A percentile compares a stretch with the other conserved stretches of the same genome.
phyloP scores from a whole-genome alignment of 1,140 invertebrate genomes.

The Heliconius melpomene region DNA sequence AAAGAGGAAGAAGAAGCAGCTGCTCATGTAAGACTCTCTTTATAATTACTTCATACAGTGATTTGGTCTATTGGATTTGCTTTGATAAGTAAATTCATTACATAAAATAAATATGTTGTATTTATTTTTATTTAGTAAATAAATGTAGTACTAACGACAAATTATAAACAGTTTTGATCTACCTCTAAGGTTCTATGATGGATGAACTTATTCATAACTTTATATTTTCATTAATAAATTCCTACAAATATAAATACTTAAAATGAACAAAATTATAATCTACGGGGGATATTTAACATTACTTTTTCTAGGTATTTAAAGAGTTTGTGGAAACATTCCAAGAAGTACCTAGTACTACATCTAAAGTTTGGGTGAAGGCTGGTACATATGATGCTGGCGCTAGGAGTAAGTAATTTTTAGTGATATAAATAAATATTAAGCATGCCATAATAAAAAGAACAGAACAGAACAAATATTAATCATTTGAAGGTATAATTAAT shows the following conservation, averaged over 20 bases:
- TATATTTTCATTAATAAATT: too few relatives aligned
- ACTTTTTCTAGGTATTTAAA: slow-evolving; percentile 89
- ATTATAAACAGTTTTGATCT: too few relatives aligned
- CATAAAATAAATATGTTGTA: too few relatives aligned
- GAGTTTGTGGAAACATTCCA: slow-evolving; percentile 99
- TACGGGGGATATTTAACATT: background rate
- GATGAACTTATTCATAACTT: too few relatives aligned
- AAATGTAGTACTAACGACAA: too few relatives aligned
- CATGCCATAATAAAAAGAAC: too few relatives aligned
- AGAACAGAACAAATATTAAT: too few relatives aligned
- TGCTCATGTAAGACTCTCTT: slow-evolving; percentile 81
- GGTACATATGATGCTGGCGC: slow-evolving; percentile 97
- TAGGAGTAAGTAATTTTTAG: slow-evolving; percentile 85
- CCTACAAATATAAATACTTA: too few relatives aligned
- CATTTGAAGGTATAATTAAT: too few relatives aligned
- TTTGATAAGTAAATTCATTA: background rate
- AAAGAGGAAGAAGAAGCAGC: slow-evolving; percentile 94
- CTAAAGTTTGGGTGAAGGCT: slow-evolving; percentile 98
- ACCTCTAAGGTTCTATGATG: too few relatives aligned
- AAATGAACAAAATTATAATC: too few relatives aligned
- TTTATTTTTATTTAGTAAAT: too few relatives aligned
- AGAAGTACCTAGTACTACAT: slow-evolving; percentile 89
- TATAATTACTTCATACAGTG: background rate
- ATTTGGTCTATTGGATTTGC: background rate
- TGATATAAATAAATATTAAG: background rate